These are phyloP conservation scores for Alouatta palliata DNA, from an alignment of 2,113 vertebrate genomes.

Conservation along the genomic window DNA sequence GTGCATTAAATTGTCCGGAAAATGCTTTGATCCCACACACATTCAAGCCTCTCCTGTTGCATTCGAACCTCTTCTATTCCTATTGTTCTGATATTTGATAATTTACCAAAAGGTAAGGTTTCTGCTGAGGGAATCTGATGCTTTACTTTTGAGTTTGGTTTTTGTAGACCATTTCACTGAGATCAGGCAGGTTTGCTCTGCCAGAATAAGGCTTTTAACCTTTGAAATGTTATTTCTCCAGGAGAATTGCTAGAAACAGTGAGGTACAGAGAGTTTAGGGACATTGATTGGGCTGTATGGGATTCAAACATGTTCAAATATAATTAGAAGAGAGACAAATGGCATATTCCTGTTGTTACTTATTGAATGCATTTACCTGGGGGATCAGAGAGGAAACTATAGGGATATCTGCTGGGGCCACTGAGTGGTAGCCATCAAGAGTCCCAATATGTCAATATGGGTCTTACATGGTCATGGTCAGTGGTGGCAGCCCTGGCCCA, in stretches of 20 bases:
- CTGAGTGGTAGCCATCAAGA: background rate
- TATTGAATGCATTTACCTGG: background rate
- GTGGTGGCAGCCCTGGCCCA: background rate
- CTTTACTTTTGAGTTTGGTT: background rate
- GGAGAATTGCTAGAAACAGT: background rate
- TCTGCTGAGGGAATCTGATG: background rate
- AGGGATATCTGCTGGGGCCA: too few species aligned
- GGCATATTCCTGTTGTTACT: background rate
- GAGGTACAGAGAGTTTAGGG: background rate
- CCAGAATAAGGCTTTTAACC: constrained; percentile 4
- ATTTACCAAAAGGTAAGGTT: background rate
- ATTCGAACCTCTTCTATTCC: background rate
- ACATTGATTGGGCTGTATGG: background rate
- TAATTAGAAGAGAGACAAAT: constrained; percentile 18
- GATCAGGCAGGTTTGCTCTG: background rate
- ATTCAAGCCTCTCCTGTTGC: background rate
- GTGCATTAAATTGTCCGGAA: background rate
- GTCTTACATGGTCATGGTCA: background rate
- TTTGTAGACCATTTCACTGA: background rate
- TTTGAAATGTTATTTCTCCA: constrained; percentile 35
- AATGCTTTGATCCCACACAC: background rate
- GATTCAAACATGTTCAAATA: constrained; percentile 28
- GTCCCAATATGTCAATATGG: rapidly evolving
- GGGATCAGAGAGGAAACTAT: background rate
- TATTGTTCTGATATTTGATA: background rate